phyloP scores from a whole-genome alignment of 2,888 invertebrate species.

The Ichneumon xanthorius region DNA sequence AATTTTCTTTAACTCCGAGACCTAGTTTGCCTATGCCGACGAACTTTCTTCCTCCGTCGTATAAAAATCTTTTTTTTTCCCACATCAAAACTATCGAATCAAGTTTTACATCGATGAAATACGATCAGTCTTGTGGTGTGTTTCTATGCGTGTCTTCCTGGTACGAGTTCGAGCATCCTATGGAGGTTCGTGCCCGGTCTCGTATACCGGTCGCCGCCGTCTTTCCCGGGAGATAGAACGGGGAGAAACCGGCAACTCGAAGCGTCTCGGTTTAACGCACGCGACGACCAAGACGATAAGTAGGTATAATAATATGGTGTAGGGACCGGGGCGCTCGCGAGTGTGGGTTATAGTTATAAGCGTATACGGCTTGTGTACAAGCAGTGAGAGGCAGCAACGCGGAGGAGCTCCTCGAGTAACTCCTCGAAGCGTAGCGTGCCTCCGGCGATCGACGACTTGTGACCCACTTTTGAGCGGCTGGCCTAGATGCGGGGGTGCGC shows the following conservation, averaged over 20 bases:
- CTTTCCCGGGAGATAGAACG: constrained; percentile 19
- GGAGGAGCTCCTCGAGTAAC: constrained; percentile 67
- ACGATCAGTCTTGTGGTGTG: constrained; percentile 13
- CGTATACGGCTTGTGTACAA: constrained; percentile 33
- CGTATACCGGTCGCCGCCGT: constrained; percentile 43
- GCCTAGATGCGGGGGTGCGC: constrained; percentile 81
- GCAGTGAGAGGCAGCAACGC: constrained; percentile 37
- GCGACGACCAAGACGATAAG: constrained; percentile 60
- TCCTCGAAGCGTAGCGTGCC: constrained; percentile 67
- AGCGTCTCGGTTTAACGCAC: constrained; percentile 59
- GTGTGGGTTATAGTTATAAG: constrained; percentile 45
- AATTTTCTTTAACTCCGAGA: background rate
- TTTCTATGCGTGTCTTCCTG: constrained; percentile 35
- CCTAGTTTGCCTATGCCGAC: background rate
- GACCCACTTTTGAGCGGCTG: constrained; percentile 81
- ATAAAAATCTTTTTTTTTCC: background rate
- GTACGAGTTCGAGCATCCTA: background rate
- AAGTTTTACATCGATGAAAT: constrained; percentile 39
- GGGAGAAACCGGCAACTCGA: constrained; percentile 49
- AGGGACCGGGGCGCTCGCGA: constrained; percentile 24
- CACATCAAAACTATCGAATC: background rate
- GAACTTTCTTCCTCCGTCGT: constrained; percentile 1
- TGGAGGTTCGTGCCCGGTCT: constrained; percentile 34
- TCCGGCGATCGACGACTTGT: constrained; percentile 81
- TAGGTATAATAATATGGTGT: constrained; percentile 62